Base-by-base conservation (phyloP, 2,888 invertebrate species). In the Marasmarcha lunaedactyla region DNA sequence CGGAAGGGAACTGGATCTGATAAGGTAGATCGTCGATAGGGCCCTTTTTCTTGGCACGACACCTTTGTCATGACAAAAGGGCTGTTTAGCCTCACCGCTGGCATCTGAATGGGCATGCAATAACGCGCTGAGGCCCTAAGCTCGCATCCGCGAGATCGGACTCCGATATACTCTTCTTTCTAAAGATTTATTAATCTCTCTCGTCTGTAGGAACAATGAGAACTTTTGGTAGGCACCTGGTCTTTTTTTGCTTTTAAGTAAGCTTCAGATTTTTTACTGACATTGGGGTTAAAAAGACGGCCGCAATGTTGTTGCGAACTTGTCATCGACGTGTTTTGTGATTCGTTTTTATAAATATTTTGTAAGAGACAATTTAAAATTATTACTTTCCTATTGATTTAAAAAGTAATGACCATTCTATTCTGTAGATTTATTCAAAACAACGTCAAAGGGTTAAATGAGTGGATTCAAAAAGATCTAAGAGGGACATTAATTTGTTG, bases 61-160 rank as follows among this genome's bases (percentile, higher is more conserved):
- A 83, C 81, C 79, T 83, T 83, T 79, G 81, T 79, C 78, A 79
- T 74, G 67, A 83, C 81, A 83, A 83, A 79, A 63, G 71, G 69
- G 62, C 76, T 81, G 78, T 81, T 78, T 76, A 74, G 76, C 69
- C 71, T 74, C 65, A 67, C 66, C 70, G 62, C 66, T 81, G 81
- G 81, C 81, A 76, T 78, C 71, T 83, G 79, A 83, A 83, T 81
- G 68, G 81, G 72, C 73, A 71, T 68, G 78, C 79, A 78, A 81
- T 81, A 81, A 76, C 79, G 62, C 73, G 73, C 74, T 78, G 73
- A 65, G 71, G 67, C 63, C 63, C 50, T 59, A 63, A 71, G 72
- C 73, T 71, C 67, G 71, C 70, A 73, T 71, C 77, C 77, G 76
- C 78, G 63, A 78, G 81, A 83, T 81, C 81, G 74, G 67, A 63